A percentile compares a stretch with the other conserved stretches of the same genome.
Conservation (phyloP, 2,888 invertebrate genomes). For the Hypsopygia costalis region DNA sequence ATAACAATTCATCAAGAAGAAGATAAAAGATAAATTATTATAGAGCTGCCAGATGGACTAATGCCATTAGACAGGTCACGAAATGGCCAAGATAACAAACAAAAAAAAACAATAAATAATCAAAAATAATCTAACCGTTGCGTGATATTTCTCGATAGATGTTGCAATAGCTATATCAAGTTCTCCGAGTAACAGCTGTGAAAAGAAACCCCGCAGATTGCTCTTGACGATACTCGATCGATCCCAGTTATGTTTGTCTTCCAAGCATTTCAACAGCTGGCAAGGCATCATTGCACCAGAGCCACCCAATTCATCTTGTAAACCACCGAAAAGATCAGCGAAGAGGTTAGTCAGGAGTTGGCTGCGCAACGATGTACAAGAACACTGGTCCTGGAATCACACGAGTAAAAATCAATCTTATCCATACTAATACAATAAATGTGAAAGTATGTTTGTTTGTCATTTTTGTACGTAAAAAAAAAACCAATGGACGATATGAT, state of each 20-base stretch:
- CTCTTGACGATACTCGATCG: slow-evolving; percentile 45
- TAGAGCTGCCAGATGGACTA: too few species aligned
- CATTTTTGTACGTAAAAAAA: too few species aligned
- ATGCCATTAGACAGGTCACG: too few species aligned
- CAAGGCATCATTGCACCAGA: slow-evolving; percentile 56
- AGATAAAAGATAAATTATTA: too few species aligned
- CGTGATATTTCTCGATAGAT: slow-evolving; percentile 66
- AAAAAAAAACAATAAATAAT: too few species aligned
- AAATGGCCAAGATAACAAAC: too few species aligned
- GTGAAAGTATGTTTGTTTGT: too few species aligned
- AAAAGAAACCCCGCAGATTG: slow-evolving; percentile 52
- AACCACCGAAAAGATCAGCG: slow-evolving; percentile 53
- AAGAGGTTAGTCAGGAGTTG: slow-evolving; percentile 52
- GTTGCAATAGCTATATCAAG: slow-evolving; percentile 67
- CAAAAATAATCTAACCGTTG: slow-evolving; percentile 40
- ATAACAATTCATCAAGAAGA: too few species aligned
- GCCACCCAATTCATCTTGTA: slow-evolving; percentile 49
- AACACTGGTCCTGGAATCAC: slow-evolving; percentile 53
- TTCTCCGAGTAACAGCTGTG: slow-evolving; percentile 52
- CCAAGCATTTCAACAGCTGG: slow-evolving; percentile 62
- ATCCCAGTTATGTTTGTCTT: slow-evolving; percentile 68
- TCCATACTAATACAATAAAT: too few species aligned
- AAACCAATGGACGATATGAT: too few species aligned
- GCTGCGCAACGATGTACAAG: slow-evolving; percentile 58
- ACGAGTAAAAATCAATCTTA: too few species aligned